Conservation (phyloP, 2,888 invertebrate genomes). For the Heliconius ethilla region DNA sequence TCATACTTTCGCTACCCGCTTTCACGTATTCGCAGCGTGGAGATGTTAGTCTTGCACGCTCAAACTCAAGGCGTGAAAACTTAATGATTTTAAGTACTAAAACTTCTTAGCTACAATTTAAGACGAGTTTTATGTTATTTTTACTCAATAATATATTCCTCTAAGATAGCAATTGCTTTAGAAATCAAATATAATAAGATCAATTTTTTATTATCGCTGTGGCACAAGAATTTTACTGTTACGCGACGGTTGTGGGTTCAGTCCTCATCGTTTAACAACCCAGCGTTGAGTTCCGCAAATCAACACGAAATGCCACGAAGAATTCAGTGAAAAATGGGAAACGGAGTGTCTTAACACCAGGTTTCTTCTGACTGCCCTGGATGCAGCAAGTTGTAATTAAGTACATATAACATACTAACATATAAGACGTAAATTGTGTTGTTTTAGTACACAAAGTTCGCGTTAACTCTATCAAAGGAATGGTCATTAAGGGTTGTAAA, state of each 20-base stretch:
- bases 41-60: slow-evolving; percentile 36
- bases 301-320: too few relatives aligned
- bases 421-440: slow-evolving; percentile 12
- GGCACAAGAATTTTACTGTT: too few relatives aligned
- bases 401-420: background rate
- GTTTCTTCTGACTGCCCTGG: too few relatives aligned
- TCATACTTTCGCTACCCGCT: background rate
- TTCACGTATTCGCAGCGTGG: background rate
- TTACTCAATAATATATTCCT: background rate
- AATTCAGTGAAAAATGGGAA: too few relatives aligned
- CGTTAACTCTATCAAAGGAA: slow-evolving; percentile 23
- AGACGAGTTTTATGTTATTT: slow-evolving; percentile 36
- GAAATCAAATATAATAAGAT: background rate
- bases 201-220: background rate
- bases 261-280: too few relatives aligned
- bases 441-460: slow-evolving; percentile 11
- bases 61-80: slow-evolving; percentile 59
- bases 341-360: too few relatives aligned
- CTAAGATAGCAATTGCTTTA: background rate
- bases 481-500: slow-evolving; percentile 42
- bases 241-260: too few relatives aligned
- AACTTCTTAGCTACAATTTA: slow-evolving; percentile 55
- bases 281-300: too few relatives aligned
- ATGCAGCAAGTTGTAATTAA: background rate
- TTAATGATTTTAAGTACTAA: slow-evolving; percentile 65